Base-by-base conservation (phyloP, 2,113 vertebrate species). In the Pristiophorus japonicus region DNA sequence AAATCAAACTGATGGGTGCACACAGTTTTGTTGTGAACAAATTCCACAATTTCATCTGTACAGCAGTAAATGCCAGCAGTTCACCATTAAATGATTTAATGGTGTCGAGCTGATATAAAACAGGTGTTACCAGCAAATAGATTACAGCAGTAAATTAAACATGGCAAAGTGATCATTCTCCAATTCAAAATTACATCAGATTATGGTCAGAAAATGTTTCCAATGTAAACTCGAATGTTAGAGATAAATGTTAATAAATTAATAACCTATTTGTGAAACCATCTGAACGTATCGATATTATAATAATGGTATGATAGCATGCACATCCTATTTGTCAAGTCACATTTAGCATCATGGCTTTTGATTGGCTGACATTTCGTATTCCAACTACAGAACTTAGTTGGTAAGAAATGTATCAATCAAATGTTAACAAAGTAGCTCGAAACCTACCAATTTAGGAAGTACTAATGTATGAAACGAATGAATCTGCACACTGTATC, bases 141-240 rank as follows among this genome's bases (percentile, higher is more conserved):
- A 63, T 92, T 63, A 92, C 34, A 92, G 59, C 88, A 92, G 59
- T 92, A 63, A 92, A 92, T 92, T 92, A 92, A 59, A 62, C 65
- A 38, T 38, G 59, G 59, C 6, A 22, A 63, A 92, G 88, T 63
- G 5, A 22, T 38, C 88, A 63, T 34, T n/a, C 59, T 20, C 34
- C 55, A 62, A n/a, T 59, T 90, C 87, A 90, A 34, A 55, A 90
- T 90, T 34, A 90, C 30, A 90, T 59, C 51, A 59, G 51, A 62
- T 90, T 90, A 59, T 90, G 87, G 87, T 30, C 16, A 59, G 27
- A 75, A 75, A 75, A 90, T 34, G 51, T 88, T 88, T 30, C 30
- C 87, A 59, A 34, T 30, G 4, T 34, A 59, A 59, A 59, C n/a
- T 90, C 16, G 27, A 81, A 42, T 4, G 4, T 22, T 59, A 59